phyloP scores from a whole-genome alignment of 2,113 vertebrate species.

The Chlamydotis undulata region DNA sequence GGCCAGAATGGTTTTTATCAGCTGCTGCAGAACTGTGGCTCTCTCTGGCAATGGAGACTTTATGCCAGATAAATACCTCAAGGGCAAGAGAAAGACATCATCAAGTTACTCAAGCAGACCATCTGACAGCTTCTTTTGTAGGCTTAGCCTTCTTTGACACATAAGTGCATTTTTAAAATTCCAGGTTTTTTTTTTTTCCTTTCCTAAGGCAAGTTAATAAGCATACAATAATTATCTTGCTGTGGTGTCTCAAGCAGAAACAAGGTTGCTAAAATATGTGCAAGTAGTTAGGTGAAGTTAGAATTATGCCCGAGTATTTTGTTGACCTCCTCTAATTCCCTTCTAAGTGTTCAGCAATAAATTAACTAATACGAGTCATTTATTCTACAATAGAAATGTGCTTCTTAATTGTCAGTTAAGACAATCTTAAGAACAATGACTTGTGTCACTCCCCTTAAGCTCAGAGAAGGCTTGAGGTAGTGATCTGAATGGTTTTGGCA shows the following conservation, averaged over 20 bases:
- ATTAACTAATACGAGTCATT: not conserved
- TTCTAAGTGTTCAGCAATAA: not conserved
- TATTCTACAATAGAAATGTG: not conserved
- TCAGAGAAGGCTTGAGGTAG: not conserved
- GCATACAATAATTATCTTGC: not conserved
- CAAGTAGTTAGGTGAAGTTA: not conserved
- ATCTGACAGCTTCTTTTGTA: not conserved
- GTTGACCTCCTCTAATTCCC: not conserved
- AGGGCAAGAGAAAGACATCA: not conserved
- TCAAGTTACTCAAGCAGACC: not conserved
- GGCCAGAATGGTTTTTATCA: not conserved
- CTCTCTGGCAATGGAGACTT: not conserved
- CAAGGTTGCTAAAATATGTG: not conserved
- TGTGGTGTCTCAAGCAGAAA: not conserved
- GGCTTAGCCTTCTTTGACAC: not conserved
- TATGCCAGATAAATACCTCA: not conserved
- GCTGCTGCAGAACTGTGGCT: not conserved
- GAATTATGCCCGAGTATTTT: not conserved
- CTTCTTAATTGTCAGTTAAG: not conserved
- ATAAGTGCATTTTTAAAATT: not conserved
- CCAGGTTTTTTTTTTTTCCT: not conserved
- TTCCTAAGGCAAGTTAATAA: not conserved
- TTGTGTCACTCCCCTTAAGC: not conserved
- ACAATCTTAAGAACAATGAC: not conserved
- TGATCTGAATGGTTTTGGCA: not conserved